These are phyloP conservation scores for Fragariocoptes setiger DNA, from an alignment of 1,140 invertebrate genomes.

Conservation along the genomic window DNA sequence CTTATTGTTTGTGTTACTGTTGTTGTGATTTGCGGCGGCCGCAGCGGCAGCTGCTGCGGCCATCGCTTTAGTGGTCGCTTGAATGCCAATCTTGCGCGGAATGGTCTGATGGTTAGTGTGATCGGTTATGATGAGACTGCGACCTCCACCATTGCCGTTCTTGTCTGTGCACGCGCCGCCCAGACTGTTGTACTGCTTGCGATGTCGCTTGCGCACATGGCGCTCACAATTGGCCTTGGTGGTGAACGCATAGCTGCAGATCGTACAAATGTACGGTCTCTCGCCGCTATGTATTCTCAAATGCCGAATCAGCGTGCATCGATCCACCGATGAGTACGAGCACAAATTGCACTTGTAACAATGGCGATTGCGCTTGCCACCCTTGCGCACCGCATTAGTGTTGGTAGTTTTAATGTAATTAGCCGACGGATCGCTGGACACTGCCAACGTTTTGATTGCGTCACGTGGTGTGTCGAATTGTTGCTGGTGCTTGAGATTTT, in stretches of 20 bases:
- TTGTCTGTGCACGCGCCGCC: not conserved
- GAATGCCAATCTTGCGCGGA: not conserved
- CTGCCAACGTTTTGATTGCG: too few relatives aligned
- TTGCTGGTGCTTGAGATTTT: too few relatives aligned
- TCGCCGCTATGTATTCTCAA: constrained; percentile 77
- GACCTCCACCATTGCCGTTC: not conserved
- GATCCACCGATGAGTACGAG: constrained; percentile 52
- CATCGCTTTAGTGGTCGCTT: too few relatives aligned
- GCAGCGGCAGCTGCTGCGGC: too few relatives aligned
- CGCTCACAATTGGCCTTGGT: constrained; percentile 59
- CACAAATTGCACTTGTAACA: constrained; percentile 70
- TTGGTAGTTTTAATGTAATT: constrained; percentile 11
- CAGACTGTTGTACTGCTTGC: constrained; percentile 16
- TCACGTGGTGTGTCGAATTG: too few relatives aligned
- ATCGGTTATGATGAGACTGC: not conserved
- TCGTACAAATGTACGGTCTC: constrained; percentile 60
- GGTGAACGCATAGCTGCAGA: constrained; percentile 80
- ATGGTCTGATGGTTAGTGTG: not conserved
- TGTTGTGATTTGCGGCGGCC: too few relatives aligned
- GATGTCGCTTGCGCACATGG: constrained; percentile 37
- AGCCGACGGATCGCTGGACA: too few relatives aligned
- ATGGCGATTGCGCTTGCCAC: constrained; percentile 17
- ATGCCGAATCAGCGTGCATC: constrained; percentile 53
- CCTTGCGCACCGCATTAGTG: constrained; percentile 54
- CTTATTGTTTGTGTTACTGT: too few relatives aligned